Evolutionary conservation across 2,888 invertebrate species (phyloP).

Genomic region (Saturnia japonica): DNA sequence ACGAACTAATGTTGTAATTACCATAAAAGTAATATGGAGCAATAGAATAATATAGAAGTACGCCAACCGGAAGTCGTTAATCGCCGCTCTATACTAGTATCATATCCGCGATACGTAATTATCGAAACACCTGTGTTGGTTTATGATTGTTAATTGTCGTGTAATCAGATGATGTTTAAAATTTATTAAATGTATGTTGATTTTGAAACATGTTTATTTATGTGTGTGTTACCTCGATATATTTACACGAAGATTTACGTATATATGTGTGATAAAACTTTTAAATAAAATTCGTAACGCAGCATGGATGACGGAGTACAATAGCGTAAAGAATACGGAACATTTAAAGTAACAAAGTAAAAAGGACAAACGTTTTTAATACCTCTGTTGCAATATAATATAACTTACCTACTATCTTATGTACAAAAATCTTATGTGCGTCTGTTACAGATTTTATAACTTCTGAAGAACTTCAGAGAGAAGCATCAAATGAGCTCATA

Average conservation of each 20-base stretch:
- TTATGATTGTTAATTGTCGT: constrained; percentile 4
- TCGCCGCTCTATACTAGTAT: background rate
- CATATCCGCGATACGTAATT: background rate
- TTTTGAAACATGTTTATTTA: background rate
- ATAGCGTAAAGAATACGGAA: too few relatives aligned
- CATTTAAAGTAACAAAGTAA: too few relatives aligned
- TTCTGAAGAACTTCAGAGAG: too few relatives aligned
- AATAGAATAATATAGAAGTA: background rate
- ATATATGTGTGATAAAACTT: background rate
- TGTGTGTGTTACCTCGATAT: background rate
- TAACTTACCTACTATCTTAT: too few relatives aligned
- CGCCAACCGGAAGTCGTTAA: background rate
- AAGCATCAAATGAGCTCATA: too few relatives aligned
- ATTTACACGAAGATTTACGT: background rate
- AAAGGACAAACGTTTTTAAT: too few relatives aligned
- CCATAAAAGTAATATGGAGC: background rate
- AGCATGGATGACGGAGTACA: background rate
- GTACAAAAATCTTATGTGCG: too few relatives aligned
- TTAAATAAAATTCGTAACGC: background rate
- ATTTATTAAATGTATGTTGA: background rate
- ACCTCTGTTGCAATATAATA: too few relatives aligned
- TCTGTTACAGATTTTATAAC: too few relatives aligned
- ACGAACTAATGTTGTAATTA: background rate
- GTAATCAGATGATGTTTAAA: background rate
- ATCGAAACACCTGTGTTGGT: constrained; percentile 1